Evolutionary conservation across 2,888 invertebrate species (phyloP).

Genomic region (Xestia rhomboidea): DNA sequence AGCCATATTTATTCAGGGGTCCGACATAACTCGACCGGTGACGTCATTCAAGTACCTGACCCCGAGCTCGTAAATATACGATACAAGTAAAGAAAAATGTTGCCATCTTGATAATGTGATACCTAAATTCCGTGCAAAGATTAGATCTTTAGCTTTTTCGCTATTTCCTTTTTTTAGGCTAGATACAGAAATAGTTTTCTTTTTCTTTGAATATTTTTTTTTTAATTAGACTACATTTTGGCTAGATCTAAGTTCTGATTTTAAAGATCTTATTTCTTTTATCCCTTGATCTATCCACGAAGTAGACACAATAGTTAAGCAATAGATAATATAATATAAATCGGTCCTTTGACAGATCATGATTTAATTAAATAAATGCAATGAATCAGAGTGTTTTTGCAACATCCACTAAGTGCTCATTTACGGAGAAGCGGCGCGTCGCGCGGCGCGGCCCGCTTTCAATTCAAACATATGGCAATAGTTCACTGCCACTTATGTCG

Average conservation of each 20-base stretch:
- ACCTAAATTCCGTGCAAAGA: constrained; percentile 36
- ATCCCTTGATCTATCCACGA: too few species aligned
- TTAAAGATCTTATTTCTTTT: neutral
- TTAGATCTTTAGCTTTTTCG: constrained; percentile 14
- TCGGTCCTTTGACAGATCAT: too few species aligned
- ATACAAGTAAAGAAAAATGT: constrained; percentile 48
- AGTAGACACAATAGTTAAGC: too few species aligned
- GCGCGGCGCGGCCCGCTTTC: too few species aligned
- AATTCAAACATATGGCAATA: too few species aligned
- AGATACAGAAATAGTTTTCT: neutral
- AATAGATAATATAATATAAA: too few species aligned
- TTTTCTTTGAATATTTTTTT: neutral
- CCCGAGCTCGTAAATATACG: constrained; percentile 45
- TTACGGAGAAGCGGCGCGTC: too few species aligned
- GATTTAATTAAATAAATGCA: neutral
- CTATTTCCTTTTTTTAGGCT: constrained; percentile 20
- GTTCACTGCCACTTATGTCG: too few species aligned
- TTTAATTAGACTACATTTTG: neutral
- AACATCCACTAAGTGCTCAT: too few species aligned
- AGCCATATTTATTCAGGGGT: constrained; percentile 47
- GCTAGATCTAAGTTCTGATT: neutral
- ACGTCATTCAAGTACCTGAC: constrained; percentile 39
- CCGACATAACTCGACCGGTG: constrained; percentile 39
- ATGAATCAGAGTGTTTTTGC: neutral
- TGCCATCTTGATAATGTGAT: constrained; percentile 28